A percentile compares a stretch with the other conserved stretches of the same genome.
Conservation (phyloP, 2,113 vertebrate genomes). For the Gambusia holbrooki region DNA sequence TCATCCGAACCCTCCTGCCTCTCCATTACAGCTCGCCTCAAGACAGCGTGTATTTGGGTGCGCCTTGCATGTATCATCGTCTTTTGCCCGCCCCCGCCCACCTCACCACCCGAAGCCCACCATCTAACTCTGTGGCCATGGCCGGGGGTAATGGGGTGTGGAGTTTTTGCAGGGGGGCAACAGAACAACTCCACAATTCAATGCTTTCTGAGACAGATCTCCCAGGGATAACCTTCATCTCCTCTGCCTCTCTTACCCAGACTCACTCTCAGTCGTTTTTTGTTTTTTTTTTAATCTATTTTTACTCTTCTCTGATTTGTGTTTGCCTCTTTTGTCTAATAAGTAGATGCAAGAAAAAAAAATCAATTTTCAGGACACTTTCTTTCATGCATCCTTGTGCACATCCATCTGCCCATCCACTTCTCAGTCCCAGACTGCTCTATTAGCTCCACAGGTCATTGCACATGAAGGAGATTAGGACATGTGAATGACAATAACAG, state of each 20-base stretch:
- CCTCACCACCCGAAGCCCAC: slow-evolving; percentile 19
- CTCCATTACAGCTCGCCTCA: slow-evolving; percentile 38
- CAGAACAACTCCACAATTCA: slow-evolving; percentile 56
- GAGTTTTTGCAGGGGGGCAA: slow-evolving; percentile 52
- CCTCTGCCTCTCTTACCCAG: slow-evolving; percentile 1
- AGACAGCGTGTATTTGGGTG: slow-evolving; percentile 33
- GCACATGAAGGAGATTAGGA: slow-evolving; percentile 39
- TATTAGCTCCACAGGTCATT: slow-evolving; percentile 56
- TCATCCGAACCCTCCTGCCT: slow-evolving; percentile 27
- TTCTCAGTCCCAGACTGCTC: slow-evolving; percentile 30
- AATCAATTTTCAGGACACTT: slow-evolving; percentile 68
- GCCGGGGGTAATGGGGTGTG: slow-evolving; percentile 69
- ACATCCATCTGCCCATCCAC: slow-evolving; percentile 48
- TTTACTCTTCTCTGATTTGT: slow-evolving; percentile 47
- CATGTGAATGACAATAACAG: slow-evolving; percentile 62
- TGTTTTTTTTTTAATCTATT: slow-evolving; percentile 33
- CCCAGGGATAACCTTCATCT: slow-evolving; percentile 29
- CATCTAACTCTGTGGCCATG: slow-evolving; percentile 42
- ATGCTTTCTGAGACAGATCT: slow-evolving; percentile 53
- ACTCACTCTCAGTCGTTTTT: slow-evolving; percentile 10
- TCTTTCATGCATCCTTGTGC: slow-evolving; percentile 63
- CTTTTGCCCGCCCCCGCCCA: background rate
- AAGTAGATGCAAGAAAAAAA: slow-evolving; percentile 32
- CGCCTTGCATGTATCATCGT: slow-evolving; percentile 21
- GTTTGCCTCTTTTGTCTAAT: slow-evolving; percentile 41